Evolutionary conservation across 2,113 vertebrate genomes (phyloP), one percentile per base, ranked within the genome.

Genomic region (Dipodomys ordii): DNA sequence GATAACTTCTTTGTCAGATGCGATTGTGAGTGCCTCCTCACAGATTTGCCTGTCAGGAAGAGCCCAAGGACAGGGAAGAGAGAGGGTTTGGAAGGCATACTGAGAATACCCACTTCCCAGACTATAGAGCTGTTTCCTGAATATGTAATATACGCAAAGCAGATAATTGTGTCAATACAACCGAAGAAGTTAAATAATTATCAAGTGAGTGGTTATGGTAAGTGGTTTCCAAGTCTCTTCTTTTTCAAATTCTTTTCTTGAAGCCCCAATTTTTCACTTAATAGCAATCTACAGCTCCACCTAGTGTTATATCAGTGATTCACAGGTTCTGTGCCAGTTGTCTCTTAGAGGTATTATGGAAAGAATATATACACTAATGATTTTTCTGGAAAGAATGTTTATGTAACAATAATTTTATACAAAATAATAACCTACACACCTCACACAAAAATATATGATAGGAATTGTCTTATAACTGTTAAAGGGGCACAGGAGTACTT

Each of bases 231-330:
- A 81, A 84, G 16, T 65, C 25, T 95, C 39, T 39, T 39, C 39
- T 39, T 3, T 39, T 39, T 39, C 49, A 7, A n/a, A 44, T 25
- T 15, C 2, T 68, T 15, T 69, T 74, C 65, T 28, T 89, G 71
- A 80, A 72, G 22, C 9, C 4, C 22, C 30, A 49, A 18, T 16
- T 88, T 89, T 84, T 23, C 49, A 64, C 32, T 25, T 69, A 88
- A 67, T 82, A 16, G 23, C 32, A 72, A 72, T 57, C 85, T n/a
- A 92, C 12, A n/a, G 95, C 95, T 74, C 97, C 97, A 92, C 80
- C 97, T 97, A 96, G 95, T 93, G 97, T 80, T 87, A 13, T 39
- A 74, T 27, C 0, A 3, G 19, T 25, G 86, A 60, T 49, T 92
- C 53, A 27, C 39, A 4, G 35, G 46, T 3, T 28, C 78, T 10